Evolutionary conservation across 1,140 invertebrate species (phyloP), one percentile per base, ranked within the genome.

Genomic region (Drosophila parabipectinata): DNA sequence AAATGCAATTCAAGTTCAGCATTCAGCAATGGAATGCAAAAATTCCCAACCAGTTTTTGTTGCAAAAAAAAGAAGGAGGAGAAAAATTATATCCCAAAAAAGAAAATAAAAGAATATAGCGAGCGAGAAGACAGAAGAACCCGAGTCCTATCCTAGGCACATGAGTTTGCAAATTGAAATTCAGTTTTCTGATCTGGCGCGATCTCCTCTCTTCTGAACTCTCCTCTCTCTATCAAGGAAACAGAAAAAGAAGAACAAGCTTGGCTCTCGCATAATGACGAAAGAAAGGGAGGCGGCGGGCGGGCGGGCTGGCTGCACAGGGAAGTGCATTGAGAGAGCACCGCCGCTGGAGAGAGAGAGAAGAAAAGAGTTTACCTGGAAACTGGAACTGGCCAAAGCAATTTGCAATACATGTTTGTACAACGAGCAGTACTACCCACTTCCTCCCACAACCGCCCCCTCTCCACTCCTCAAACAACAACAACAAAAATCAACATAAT

Each of bases 331-430:
- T 41, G 32, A 48, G 41, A 45, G 32, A 26, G 4, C n/a, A 0
- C 4, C 10, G 14, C 14, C 24, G 41, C 15, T 21, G 47, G 52
- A 77, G 59, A 41, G 32, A 55, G 39, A 57, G 47, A 54, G 67
- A 4, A 9, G 41, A 12, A 0, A 9, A 18, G 30, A 21, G 30
- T 12, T 10, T 75, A 79, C 83, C 82, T 87, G 82, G 78, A 85
- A 85, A 85, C 82, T 85, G 82, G 82, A 85, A 87, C 77, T 84
- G 74, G 79, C 77, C 72, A 74, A 84, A 80, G 73, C 78, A 85
- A 85, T 85, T 85, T 85, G 82, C 82, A 85, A 81, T 82, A 85
- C 76, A 79, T 83, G 78, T 82, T 83, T 84, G 80, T 77, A 77
- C 69, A 74, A 81, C 73, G 73, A 77, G 67, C 56, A 18, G 18